Percentiles rank a stretch among this genome's conserved stretches.
phyloP scores from a whole-genome alignment of 2,888 invertebrate species.

The Notodonta ziczac region DNA sequence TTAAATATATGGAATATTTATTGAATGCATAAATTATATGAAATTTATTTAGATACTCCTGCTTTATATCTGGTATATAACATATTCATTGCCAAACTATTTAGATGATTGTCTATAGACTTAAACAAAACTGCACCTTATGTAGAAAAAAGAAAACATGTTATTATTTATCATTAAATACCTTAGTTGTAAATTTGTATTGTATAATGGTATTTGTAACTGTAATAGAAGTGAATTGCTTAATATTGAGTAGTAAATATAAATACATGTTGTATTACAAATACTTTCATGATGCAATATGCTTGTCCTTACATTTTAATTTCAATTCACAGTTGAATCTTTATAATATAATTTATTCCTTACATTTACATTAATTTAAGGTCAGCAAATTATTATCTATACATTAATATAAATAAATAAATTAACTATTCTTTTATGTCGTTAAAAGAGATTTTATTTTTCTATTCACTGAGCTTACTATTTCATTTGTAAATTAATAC shows the following conservation, averaged over 20 bases:
- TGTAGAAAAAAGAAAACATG: constrained; percentile 13
- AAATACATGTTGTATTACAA: constrained; percentile 18
- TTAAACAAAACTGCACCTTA: constrained; percentile 26
- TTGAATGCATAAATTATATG: constrained; percentile 29
- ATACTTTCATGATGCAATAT: constrained; percentile 18
- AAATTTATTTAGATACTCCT: constrained; percentile 35
- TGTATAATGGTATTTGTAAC: constrained; percentile 2
- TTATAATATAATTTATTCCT: constrained; percentile 19
- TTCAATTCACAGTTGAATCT: constrained; percentile 1
- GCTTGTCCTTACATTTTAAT: constrained; percentile 13
- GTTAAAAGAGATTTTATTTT: constrained; percentile 71
- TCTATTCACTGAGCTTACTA: constrained; percentile 69
- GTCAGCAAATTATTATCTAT: constrained; percentile 43
- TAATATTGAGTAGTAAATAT: neutral
- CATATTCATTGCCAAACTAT: constrained; percentile 38
- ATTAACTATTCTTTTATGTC: constrained; percentile 67
- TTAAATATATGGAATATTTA: constrained; percentile 27
- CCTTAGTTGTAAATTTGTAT: neutral
- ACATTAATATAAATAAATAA: constrained; percentile 59
- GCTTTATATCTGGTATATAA: constrained; percentile 32
- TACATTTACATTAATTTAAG: constrained; percentile 42
- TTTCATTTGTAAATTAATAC: constrained; percentile 68
- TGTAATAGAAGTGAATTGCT: neutral
- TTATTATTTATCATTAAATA: constrained; percentile 12
- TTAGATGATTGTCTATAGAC: constrained; percentile 21